phyloP scores from a whole-genome alignment of 64 coral and sea anemone species.

The Montipora sp. region DNA sequence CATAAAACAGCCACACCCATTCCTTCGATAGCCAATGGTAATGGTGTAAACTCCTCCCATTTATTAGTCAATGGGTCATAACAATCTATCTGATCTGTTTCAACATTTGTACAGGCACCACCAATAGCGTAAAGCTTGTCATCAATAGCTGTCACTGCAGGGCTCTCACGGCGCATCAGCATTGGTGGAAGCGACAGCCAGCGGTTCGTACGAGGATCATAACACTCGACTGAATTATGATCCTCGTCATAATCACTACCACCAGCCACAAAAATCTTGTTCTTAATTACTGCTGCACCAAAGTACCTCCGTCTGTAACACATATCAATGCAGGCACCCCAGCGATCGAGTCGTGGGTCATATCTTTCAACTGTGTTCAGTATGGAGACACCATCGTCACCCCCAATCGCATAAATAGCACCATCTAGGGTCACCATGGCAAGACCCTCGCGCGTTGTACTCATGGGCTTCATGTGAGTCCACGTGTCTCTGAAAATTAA shows the following conservation, averaged over 20 bases:
- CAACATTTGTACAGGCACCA: constrained; percentile 92
- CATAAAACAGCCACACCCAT: constrained; percentile 91
- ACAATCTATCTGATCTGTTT: constrained; percentile 85
- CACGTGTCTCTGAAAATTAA: constrained; percentile 77
- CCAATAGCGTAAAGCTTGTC: constrained; percentile 90
- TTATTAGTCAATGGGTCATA: constrained; percentile 89
- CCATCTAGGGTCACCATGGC: constrained; percentile 91
- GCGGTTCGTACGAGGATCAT: constrained; percentile 92
- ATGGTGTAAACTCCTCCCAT: constrained; percentile 85
- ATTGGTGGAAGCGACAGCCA: constrained; percentile 92
- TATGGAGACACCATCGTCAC: constrained; percentile 95
- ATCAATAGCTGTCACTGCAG: constrained; percentile 79
- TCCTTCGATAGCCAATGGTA: constrained; percentile 84
- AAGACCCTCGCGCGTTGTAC: constrained; percentile 86
- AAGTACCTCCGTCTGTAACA: constrained; percentile 95
- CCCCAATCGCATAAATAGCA: constrained; percentile 91
- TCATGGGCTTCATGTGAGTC: constrained; percentile 89
- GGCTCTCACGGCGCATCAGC: constrained; percentile 89
- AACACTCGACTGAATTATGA: constrained; percentile 97
- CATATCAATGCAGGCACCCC: constrained; percentile 90
- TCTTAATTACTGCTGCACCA: constrained; percentile 88
- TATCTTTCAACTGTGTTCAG: constrained; percentile 90
- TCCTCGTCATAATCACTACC: constrained; percentile 98
- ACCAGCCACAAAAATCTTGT: constrained; percentile 93
- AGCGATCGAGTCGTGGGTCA: constrained; percentile 91